Percentiles rank a stretch among this genome's conserved stretches.
Evolutionary conservation across 2,113 vertebrate species (phyloP).

Genomic region (Psammodynastes pulverulentus): DNA sequence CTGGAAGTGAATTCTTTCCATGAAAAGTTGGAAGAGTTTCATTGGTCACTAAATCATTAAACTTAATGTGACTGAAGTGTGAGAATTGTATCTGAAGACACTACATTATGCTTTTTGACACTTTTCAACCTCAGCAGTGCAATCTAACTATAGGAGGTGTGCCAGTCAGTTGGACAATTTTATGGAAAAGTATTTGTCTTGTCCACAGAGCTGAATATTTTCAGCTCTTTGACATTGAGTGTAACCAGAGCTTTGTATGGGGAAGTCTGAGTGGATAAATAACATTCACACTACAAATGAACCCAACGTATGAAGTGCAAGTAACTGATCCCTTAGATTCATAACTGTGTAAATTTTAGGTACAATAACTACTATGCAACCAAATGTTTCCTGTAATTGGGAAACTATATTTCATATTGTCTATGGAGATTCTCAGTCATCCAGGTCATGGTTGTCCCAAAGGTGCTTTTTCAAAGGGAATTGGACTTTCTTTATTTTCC

Average conservation of each 20-base stretch:
- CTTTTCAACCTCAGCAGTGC: background rate
- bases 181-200: background rate
- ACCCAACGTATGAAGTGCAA: background rate
- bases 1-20: background rate
- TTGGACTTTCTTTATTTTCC: background rate
- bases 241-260: background rate
- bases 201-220: background rate
- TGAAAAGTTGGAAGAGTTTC: background rate
- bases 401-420: background rate
- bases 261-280: background rate
- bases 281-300: background rate
- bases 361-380: background rate
- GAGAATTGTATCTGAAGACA: background rate
- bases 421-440: background rate
- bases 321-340: background rate
- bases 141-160: constrained; percentile 15
- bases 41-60: background rate
- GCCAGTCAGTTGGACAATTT: background rate
- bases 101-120: background rate
- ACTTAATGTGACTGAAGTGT: background rate
- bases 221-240: background rate
- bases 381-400: background rate
- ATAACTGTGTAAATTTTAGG: background rate
- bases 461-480: background rate
- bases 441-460: background rate